phyloP scores from a whole-genome alignment of 2,113 vertebrate genomes.

The Lampris incognitus region DNA sequence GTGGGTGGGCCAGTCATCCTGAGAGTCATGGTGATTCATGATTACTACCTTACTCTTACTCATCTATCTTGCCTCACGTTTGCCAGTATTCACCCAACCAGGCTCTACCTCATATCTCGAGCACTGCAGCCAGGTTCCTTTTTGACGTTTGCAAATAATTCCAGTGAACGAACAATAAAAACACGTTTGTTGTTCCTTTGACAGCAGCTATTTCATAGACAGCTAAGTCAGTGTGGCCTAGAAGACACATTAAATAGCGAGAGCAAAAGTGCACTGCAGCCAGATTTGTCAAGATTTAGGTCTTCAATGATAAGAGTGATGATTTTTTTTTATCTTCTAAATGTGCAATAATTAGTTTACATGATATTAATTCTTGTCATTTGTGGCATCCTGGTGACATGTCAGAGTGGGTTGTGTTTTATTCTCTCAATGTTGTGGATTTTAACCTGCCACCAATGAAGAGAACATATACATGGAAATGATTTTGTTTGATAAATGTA shows the following conservation, averaged over 20 bases:
- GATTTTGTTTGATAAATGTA: not conserved
- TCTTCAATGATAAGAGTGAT: not conserved
- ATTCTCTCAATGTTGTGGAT: not conserved
- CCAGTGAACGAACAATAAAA: not conserved
- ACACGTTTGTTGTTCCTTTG: not conserved
- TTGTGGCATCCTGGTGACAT: not conserved
- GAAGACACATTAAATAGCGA: not conserved
- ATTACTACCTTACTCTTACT: conserved; percentile 18
- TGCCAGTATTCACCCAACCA: conserved; percentile 9
- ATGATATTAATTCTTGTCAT: not conserved
- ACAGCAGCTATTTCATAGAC: no score
- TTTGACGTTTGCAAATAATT: not conserved
- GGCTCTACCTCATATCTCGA: conserved; percentile 4
- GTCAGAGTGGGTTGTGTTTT: not conserved
- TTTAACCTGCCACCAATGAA: not conserved
- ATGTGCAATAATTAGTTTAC: not conserved
- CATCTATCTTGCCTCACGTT: conserved; percentile 19
- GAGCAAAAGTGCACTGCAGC: not conserved
- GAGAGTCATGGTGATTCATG: conserved; percentile 25
- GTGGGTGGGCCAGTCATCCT: conserved; percentile 5
- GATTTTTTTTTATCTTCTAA: not conserved
- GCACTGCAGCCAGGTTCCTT: conserved; percentile 10
- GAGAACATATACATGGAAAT: conserved; percentile 1
- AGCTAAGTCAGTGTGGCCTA: not conserved
- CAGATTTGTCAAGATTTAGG: not conserved